A percentile compares a stretch with the other conserved stretches of the same genome.
Conservation (phyloP, 1,140 invertebrate genomes). For the Drosophila leontia region DNA sequence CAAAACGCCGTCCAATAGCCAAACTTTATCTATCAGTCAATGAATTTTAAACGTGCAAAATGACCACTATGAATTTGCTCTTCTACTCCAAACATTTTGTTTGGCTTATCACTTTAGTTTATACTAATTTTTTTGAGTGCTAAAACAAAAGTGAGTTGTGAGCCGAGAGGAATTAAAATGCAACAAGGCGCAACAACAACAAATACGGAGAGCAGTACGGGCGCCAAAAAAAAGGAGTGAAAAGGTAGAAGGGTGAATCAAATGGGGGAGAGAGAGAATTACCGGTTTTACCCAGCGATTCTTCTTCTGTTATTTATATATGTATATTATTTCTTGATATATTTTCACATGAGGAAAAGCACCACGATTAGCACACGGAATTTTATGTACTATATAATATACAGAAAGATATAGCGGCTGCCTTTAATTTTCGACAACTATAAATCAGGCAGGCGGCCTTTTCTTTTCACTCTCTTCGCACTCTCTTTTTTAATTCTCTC, state of each 20-base stretch:
- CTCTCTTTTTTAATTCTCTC: constrained; percentile 12
- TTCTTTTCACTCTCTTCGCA: constrained; percentile 19
- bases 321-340: constrained; percentile 3
- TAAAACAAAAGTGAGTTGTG: constrained; percentile 29
- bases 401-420: constrained; percentile 11
- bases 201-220: constrained; percentile 20
- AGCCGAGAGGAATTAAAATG: constrained; percentile 40
- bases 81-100: background rate
- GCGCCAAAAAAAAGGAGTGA: constrained; percentile 56
- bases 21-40: background rate
- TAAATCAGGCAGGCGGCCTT: constrained; percentile 37
- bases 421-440: constrained; percentile 6
- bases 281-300: constrained; percentile 57
- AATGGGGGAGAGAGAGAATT: constrained; percentile 41
- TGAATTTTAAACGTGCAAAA: background rate
- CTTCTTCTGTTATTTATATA: constrained; percentile 16
- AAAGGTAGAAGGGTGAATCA: constrained; percentile 24
- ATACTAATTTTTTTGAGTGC: constrained; percentile 30
- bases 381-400: constrained; percentile 8
- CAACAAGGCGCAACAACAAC: constrained; percentile 59
- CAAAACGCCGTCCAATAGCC: background rate
- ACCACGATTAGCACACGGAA: constrained; percentile 15
- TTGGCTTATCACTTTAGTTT: background rate
- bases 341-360: constrained; percentile 10
- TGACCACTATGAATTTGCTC: background rate